phyloP scores from a whole-genome alignment of 2,113 vertebrate species.

The Pluvianellus socialis region DNA sequence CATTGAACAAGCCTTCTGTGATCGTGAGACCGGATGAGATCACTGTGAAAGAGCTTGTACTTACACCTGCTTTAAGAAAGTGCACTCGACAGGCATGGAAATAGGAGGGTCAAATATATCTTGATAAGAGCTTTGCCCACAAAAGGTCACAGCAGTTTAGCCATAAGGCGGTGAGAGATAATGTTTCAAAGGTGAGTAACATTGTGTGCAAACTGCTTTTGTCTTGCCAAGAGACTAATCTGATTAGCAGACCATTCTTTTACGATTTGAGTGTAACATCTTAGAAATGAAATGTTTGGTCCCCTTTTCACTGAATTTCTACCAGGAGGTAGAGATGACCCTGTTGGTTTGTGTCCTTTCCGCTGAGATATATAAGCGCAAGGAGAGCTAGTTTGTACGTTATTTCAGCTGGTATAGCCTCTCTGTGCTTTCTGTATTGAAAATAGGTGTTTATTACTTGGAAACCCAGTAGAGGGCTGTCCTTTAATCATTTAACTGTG shows the following conservation, averaged over 20 bases:
- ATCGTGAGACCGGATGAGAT: background rate
- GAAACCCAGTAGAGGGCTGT: constrained; percentile 43
- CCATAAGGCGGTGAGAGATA: background rate
- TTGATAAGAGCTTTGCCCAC: background rate
- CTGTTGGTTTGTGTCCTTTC: background rate
- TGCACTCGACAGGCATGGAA: background rate
- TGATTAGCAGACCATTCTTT: background rate
- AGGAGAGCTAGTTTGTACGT: background rate
- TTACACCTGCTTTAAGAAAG: background rate
- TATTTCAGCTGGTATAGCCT: constrained; percentile 32
- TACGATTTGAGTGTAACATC: background rate
- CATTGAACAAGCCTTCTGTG: background rate
- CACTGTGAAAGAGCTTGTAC: background rate
- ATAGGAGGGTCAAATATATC: background rate
- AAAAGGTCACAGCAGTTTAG: background rate
- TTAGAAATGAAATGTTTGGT: background rate
- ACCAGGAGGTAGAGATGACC: background rate
- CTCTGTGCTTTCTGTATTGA: background rate
- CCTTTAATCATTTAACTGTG: constrained; percentile 43
- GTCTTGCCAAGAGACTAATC: background rate
- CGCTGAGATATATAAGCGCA: background rate
- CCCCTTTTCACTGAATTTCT: background rate
- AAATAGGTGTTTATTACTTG: constrained; percentile 59
- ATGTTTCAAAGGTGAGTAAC: constrained; percentile 33
- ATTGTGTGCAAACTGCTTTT: background rate